Evolutionary conservation across 2,888 invertebrate species (phyloP), one percentile per base, ranked within the genome.

Genomic region (Eupithecia inturbata): DNA sequence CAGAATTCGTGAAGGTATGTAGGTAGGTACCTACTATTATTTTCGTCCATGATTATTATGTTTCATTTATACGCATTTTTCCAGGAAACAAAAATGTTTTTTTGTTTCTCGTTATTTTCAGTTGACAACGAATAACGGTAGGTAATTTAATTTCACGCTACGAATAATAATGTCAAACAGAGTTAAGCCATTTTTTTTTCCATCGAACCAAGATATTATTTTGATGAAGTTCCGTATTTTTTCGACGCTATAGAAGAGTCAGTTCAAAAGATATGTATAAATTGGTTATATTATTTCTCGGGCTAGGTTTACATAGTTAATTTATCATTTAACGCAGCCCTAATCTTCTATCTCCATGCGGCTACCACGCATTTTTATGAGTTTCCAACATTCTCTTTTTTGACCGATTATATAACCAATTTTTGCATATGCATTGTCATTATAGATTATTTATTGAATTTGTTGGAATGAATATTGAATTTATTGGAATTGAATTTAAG

Each of bases 1-100:
- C 57, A 26, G 26, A 57, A 57, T 57, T 57, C 57, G 26, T 26
- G 22, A 57, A 26, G 4, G 57, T 22, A 26, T 10, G 9, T 36
- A n/a, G n/a, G n/a, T n/a, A n/a, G n/a, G n/a, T 10, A 0, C 1
- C n/a, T 33, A 64, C 78, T 77, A 77, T 77, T 80, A 77, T 77
- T 78, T 41, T 73, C 68, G 74, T 62, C 68, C 76, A 74, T 72
- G 77, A 79, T 78, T 79, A 74, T n/a, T 72, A 22, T 33, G 9
- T 19, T 6, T 33, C 10, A n/a, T 63, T 63, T 33, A 9, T 63
- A n/a, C 63, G 33, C 63, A 63, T 63, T 36, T 22, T 64, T 22
- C 33, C 64, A 10, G 39, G 31, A 64, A 36, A 36, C 4, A 64
- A 64, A 31, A 36, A 64, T 22, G 22, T 26, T 28, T 10, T 64